phyloP scores from a whole-genome alignment of 2,888 invertebrate genomes.

The Dynastes grantii region DNA sequence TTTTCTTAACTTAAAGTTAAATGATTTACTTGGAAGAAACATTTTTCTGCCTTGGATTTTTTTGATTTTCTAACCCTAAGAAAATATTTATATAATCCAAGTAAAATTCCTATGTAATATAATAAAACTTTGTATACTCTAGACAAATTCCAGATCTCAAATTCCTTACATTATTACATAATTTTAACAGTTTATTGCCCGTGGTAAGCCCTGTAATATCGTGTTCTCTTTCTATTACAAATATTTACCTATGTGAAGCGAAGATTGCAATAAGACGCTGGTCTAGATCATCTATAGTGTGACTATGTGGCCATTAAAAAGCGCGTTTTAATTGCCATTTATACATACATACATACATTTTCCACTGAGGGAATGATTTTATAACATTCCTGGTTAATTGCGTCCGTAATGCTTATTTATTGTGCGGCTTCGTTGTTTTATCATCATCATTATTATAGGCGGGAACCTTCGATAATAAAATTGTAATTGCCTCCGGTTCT shows the following conservation, averaged over 20 bases:
- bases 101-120: no score
- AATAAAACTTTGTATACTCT: neutral
- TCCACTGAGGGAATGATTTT: slow-evolving; percentile 2
- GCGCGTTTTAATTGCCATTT: slow-evolving; percentile 14
- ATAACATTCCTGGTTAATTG: slow-evolving; percentile 23
- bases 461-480: slow-evolving; percentile 23
- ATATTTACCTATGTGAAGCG: neutral
- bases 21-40: no score
- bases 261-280: slow-evolving; percentile 9
- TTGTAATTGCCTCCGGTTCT: slow-evolving; percentile 5
- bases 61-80: no score
- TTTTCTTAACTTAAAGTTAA: no score
- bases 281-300: slow-evolving; percentile 5
- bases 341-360: neutral
- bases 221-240: neutral
- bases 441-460: slow-evolving; percentile 2
- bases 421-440: slow-evolving; percentile 25
- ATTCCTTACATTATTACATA: neutral
- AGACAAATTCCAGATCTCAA: neutral
- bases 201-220: neutral
- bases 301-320: neutral
- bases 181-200: no score
- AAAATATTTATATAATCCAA: no score
- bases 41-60: no score
- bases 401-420: slow-evolving; percentile 26